A percentile compares a stretch with the other conserved stretches of the same genome.
Conservation (phyloP, 2,113 vertebrate genomes). For the Grammomys dolichurus region DNA sequence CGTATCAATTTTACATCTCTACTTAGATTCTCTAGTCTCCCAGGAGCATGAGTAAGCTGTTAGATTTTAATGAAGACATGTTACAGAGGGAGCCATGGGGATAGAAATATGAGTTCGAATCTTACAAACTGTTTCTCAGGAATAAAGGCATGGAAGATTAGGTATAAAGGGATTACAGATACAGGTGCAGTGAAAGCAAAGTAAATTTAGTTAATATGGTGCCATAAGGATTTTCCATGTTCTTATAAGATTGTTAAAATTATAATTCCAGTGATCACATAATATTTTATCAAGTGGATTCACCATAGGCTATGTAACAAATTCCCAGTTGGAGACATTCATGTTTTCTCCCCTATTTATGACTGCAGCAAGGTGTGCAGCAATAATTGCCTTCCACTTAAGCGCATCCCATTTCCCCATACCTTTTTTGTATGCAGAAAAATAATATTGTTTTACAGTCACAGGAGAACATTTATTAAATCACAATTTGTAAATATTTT, state of each 20-base stretch:
- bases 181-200: conserved; percentile 73
- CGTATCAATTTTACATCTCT: conserved; percentile 82
- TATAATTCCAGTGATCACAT: conserved; percentile 28
- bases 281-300: conserved; percentile 47
- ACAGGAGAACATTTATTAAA: conserved; percentile 9
- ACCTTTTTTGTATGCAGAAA: not conserved
- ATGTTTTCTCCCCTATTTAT: not conserved
- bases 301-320: not conserved
- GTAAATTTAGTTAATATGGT: conserved; percentile 71
- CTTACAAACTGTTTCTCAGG: conserved; percentile 68
- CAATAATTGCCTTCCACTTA: conserved; percentile 3
- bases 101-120: conserved; percentile 76
- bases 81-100: conserved; percentile 56
- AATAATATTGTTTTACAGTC: not conserved
- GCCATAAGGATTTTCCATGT: conserved; percentile 44
- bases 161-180: conserved; percentile 63
- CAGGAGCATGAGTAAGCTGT: conserved; percentile 52
- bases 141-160: conserved; percentile 44
- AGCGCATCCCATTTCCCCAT: not conserved
- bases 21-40: conserved; percentile 72
- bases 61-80: conserved; percentile 80
- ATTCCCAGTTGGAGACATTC: not conserved
- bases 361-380: not conserved
- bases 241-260: conserved; percentile 67
- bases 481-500: conserved; percentile 40